Evolutionary conservation across 35 echinoderm and acorn worm genomes (phyloP), one percentile per base, ranked within the genome.

Genomic region (Amphiura filiformis): DNA sequence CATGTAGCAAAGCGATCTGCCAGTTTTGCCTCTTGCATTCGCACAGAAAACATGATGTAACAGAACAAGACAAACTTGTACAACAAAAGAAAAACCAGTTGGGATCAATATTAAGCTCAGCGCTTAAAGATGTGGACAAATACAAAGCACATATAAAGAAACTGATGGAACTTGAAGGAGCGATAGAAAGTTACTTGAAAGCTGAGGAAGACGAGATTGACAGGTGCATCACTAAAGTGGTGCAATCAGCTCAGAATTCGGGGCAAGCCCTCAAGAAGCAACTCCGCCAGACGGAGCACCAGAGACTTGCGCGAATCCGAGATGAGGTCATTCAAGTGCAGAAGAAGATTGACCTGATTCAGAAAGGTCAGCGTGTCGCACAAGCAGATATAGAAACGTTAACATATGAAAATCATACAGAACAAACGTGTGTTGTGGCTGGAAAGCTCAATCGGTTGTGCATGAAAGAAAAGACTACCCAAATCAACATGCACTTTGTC

Each of bases 1-100:
- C 15, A 2, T 70, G 61, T n/a, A 70, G 28, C 61, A 70, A 70
- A 70, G 61, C 61, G 1, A 70, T 52, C 2, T 70, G 61, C 26
- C 61, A 70, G 26, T 70, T 52, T 70, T 70, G 61, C 28, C 28
- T 70, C 15, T 30, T 70, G 28, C 17, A 70, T n/a, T 11, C 61
- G 3, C 61, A 70, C 61, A 70, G 61, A 70, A 70, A 70, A 70
- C 61, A 70, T 30, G 61, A 70, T n/a, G 61, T 70, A n/a, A 70
- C 7, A 30, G 61, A 70, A n/a, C 61, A 70, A n/a, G 61, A 30
- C 28, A 70, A 70, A 70, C 61, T 70, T 70, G 9, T 70, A 23
- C 61, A 70, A 30, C 7, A 70, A 70, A 70, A n/a, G 26, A 70
- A 70, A 15, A 3, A 70, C 61, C 9, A 15, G 28, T 1, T 15